phyloP scores from a whole-genome alignment of 2,113 vertebrate genomes.

The Melanerpes aurifrons region DNA sequence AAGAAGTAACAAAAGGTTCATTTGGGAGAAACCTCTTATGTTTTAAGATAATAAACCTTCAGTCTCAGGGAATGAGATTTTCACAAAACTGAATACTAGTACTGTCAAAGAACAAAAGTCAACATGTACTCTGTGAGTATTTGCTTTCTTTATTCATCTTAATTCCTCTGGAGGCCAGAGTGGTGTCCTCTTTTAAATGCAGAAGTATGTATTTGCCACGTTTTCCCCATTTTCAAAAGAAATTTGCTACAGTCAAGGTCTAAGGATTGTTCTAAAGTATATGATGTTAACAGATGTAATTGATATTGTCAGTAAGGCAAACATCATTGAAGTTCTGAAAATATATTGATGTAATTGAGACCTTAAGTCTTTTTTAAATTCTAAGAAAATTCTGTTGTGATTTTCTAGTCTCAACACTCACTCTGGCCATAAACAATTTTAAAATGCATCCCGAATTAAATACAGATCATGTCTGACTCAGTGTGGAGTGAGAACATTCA shows the following conservation, averaged over 20 bases:
- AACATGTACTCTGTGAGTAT: background rate
- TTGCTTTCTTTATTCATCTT: background rate
- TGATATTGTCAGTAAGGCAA: background rate
- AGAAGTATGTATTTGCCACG: background rate
- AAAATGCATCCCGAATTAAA: background rate
- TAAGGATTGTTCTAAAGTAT: background rate
- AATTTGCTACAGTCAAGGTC: background rate
- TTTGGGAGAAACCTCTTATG: background rate
- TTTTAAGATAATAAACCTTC: background rate
- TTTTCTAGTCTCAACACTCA: background rate
- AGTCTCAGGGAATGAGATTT: background rate
- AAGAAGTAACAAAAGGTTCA: background rate
- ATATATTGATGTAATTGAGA: background rate
- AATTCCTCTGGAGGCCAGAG: background rate
- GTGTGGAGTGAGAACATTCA: background rate
- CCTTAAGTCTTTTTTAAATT: background rate
- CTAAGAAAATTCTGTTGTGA: background rate
- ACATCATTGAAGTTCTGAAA: background rate
- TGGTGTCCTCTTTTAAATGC: background rate
- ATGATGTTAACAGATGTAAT: background rate
- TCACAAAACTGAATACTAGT: background rate
- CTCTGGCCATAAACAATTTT: background rate
- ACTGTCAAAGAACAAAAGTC: background rate
- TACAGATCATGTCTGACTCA: background rate
- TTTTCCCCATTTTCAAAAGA: background rate